Conservation (phyloP, 2,888 invertebrate genomes). For the Mantis religiosa region DNA sequence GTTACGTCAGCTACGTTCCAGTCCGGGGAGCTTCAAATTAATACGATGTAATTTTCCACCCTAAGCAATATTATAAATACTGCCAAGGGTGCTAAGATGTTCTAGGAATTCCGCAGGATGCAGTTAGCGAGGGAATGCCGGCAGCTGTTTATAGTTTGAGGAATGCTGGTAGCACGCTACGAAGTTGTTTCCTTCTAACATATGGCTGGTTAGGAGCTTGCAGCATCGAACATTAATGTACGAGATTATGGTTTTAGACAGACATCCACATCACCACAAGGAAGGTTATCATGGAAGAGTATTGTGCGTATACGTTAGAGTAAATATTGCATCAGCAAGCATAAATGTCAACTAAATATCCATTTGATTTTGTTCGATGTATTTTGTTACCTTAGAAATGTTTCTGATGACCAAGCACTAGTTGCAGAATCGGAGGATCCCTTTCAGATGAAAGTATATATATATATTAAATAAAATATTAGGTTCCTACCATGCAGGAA, state of each 20-base stretch:
- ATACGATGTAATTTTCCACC: not conserved
- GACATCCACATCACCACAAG: no score
- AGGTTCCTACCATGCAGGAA: no score
- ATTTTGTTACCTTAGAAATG: no score
- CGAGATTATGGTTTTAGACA: not conserved
- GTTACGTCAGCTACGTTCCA: not conserved
- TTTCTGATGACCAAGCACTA: no score
- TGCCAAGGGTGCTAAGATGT: not conserved
- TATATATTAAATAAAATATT: no score
- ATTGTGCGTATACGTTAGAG: no score
- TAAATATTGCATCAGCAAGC: no score
- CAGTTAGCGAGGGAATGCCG: not conserved
- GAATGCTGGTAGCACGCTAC: not conserved
- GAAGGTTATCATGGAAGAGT: no score
- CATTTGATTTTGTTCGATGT: no score
- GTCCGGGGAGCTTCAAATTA: not conserved
- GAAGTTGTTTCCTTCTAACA: not conserved
- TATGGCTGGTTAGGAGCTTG: not conserved
- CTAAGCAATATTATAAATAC: not conserved
- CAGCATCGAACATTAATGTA: not conserved
- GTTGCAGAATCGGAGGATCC: no score
- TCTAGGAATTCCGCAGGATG: not conserved
- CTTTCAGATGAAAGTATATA: no score
- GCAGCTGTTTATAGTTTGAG: not conserved
- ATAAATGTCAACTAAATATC: no score